Evolutionary conservation across 2,888 invertebrate genomes (phyloP).

Genomic region (Cyclophora punctaria): DNA sequence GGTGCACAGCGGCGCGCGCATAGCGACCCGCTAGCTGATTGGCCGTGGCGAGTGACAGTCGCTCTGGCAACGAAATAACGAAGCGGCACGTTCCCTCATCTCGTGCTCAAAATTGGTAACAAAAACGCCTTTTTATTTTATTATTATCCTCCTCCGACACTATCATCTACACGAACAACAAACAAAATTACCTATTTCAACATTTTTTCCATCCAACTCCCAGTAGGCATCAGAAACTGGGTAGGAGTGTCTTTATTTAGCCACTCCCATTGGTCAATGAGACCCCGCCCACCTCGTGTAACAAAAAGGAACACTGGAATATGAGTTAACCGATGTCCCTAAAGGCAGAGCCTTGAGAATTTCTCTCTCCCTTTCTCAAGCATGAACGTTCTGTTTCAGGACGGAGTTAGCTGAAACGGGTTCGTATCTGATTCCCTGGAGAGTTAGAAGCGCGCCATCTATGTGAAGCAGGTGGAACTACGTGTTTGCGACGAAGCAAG

Average conservation of each 20-base stretch:
- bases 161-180: too few species aligned
- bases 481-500: conserved; percentile 35
- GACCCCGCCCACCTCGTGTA: conserved; percentile 52
- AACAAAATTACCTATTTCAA: conserved; percentile 69
- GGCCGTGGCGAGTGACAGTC: too few species aligned
- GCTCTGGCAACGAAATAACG: too few species aligned
- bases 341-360: conserved; percentile 66
- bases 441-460: conserved; percentile 47
- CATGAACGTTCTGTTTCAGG: conserved; percentile 51
- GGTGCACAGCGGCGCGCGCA: too few species aligned
- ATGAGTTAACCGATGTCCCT: conserved; percentile 34
- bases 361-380: conserved; percentile 68
- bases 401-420: conserved; percentile 59
- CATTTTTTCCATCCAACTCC: conserved; percentile 66
- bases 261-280: conserved; percentile 55
- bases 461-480: conserved; percentile 27
- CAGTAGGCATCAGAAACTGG: conserved; percentile 69
- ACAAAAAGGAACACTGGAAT: conserved; percentile 56
- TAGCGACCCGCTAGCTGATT: too few species aligned
- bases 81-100: too few species aligned
- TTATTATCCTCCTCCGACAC: too few species aligned
- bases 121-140: too few species aligned
- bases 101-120: too few species aligned
- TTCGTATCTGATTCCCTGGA: conserved; percentile 48
- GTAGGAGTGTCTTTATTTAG: conserved; percentile 54